phyloP scores from a whole-genome alignment of 2,113 vertebrate species.

The Thomomys bottae region DNA sequence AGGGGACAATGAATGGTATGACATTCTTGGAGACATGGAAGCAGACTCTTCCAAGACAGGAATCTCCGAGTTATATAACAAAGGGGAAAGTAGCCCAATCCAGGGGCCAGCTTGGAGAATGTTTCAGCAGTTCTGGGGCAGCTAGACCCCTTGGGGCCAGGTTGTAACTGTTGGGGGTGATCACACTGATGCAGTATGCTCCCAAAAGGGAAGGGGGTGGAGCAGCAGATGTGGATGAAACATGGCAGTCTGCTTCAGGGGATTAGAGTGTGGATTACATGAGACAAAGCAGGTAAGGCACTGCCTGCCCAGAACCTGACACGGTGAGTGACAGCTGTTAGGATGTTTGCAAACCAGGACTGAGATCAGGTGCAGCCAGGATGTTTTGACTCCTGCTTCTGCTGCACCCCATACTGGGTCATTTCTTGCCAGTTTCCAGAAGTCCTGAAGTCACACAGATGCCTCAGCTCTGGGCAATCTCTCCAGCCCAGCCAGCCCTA shows the following conservation, averaged over 20 bases:
- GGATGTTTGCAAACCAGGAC: neutral
- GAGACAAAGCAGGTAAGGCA: neutral
- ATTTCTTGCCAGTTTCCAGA: neutral
- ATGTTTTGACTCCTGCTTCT: neutral
- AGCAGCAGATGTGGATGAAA: fast-evolving
- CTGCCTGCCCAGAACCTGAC: neutral
- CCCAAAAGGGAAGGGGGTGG: neutral
- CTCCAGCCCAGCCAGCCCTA: neutral
- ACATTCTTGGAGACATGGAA: neutral
- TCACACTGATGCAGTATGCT: too few species aligned
- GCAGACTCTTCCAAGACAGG: neutral
- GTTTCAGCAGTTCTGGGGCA: neutral
- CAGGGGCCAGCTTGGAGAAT: neutral
- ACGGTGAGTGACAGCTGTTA: neutral
- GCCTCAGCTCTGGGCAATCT: neutral
- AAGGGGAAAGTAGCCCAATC: neutral
- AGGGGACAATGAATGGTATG: neutral
- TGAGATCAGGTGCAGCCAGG: neutral
- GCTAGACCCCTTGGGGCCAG: neutral
- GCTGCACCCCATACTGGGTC: neutral
- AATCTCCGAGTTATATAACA: neutral
- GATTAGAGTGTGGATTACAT: neutral
- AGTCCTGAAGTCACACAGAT: neutral
- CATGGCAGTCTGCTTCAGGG: neutral
- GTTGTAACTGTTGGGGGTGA: neutral